phyloP scores from a whole-genome alignment of 2,888 invertebrate species.

The Rhingia campestris region DNA sequence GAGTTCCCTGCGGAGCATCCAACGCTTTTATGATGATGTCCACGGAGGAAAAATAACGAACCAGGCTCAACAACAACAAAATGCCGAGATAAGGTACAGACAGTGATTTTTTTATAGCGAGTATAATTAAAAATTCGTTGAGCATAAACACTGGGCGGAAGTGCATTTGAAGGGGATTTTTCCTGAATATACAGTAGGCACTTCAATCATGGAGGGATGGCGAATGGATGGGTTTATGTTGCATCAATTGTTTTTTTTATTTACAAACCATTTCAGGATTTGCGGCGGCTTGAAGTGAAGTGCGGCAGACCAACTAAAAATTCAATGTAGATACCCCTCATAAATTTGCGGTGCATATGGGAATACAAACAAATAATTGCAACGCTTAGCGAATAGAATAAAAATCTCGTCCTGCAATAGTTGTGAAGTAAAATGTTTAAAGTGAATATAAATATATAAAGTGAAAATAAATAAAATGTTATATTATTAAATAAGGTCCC shows the following conservation, averaged over 20 bases:
- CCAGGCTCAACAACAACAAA: constrained; percentile 24
- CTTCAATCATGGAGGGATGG: constrained; percentile 59
- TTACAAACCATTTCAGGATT: constrained; percentile 58
- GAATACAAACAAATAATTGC: background rate
- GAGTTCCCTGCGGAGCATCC: constrained; percentile 53
- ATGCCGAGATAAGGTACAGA: constrained; percentile 53
- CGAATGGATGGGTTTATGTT: constrained; percentile 28
- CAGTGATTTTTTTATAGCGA: constrained; percentile 57
- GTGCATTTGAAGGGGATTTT: constrained; percentile 59
- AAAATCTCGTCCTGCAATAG: constrained; percentile 1
- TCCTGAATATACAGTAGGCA: constrained; percentile 51
- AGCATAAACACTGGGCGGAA: constrained; percentile 66
- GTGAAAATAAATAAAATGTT: too few species aligned
- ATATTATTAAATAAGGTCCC: too few species aligned
- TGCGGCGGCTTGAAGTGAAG: constrained; percentile 56
- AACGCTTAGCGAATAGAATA: constrained; percentile 19
- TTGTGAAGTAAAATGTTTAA: constrained; percentile 1
- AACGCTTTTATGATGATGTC: constrained; percentile 47
- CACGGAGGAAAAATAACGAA: constrained; percentile 28
- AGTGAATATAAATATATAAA: too few species aligned
- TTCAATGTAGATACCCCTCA: constrained; percentile 49
- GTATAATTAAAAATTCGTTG: constrained; percentile 72
- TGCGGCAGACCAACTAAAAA: constrained; percentile 62
- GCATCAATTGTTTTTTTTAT: constrained; percentile 36
- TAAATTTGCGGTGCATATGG: constrained; percentile 30